Conservation (phyloP, 2,113 vertebrate species). For the Callaeas wilsoni region DNA sequence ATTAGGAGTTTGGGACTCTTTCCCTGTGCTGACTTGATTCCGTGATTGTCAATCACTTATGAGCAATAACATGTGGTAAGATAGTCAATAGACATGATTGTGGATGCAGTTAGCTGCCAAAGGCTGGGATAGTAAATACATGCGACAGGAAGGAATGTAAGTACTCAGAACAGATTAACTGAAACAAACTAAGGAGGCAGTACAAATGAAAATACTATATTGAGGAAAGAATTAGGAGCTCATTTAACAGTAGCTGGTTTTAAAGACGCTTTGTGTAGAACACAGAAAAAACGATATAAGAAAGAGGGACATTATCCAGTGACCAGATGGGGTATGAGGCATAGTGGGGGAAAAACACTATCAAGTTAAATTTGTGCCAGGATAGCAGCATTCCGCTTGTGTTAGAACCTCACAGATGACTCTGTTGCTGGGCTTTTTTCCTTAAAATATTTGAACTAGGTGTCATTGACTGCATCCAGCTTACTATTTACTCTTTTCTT, state of each 20-base stretch:
- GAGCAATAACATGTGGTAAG: not conserved
- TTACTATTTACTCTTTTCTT: not conserved
- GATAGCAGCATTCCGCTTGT: not conserved
- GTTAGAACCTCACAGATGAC: not conserved
- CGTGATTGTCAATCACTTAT: not conserved
- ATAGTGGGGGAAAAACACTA: fast-evolving
- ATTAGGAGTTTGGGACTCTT: not conserved
- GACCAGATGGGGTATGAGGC: not conserved
- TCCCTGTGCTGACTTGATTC: not conserved
- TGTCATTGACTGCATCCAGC: not conserved
- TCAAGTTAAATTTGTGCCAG: not conserved
- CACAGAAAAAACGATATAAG: not conserved
- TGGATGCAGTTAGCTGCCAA: not conserved
- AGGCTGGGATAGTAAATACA: not conserved
- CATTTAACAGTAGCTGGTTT: not conserved
- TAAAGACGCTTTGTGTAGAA: not conserved
- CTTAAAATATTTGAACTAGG: not conserved
- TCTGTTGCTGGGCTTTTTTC: not conserved
- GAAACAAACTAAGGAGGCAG: not conserved
- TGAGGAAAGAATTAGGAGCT: not conserved
- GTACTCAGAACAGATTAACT: not conserved
- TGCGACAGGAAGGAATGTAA: not conserved
- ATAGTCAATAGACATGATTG: not conserved
- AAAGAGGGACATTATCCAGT: not conserved
- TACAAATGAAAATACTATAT: not conserved